Conservation (phyloP, 2,888 invertebrate species). For the Ramazzottius varieornatus region DNA sequence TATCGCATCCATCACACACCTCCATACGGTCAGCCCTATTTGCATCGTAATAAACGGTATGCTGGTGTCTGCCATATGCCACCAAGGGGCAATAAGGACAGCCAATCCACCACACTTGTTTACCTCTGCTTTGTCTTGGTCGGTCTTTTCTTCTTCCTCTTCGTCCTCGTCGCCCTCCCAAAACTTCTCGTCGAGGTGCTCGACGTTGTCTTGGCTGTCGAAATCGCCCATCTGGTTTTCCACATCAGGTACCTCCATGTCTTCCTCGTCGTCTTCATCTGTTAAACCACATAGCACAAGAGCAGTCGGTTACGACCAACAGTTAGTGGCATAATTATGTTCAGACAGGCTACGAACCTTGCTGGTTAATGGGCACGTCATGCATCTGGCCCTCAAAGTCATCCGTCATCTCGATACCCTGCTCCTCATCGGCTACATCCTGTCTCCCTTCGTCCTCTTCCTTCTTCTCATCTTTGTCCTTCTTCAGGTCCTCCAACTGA, state of each 20-base stretch:
- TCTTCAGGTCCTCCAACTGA: constrained; percentile 48
- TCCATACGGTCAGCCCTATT: too few species aligned
- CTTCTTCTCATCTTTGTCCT: constrained; percentile 39
- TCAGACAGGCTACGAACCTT: constrained; percentile 12
- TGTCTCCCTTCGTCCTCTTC: constrained; percentile 17
- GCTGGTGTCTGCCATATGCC: too few species aligned
- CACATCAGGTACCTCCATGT: constrained; percentile 45
- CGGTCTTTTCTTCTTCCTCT: constrained; percentile 29
- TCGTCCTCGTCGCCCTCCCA: constrained; percentile 23
- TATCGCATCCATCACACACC: too few species aligned
- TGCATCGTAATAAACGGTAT: too few species aligned
- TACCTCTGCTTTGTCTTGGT: constrained; percentile 8
- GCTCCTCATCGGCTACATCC: constrained; percentile 41
- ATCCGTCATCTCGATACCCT: constrained; percentile 81
- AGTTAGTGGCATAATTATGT: neutral
- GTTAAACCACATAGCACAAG: constrained; percentile 11
- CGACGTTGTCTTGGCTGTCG: constrained; percentile 19
- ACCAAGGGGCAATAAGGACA: too few species aligned
- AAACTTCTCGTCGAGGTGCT: constrained; percentile 25
- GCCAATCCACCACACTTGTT: too few species aligned
- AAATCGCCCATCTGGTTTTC: constrained; percentile 94
- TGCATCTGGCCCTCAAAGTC: constrained; percentile 71
- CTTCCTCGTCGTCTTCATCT: constrained; percentile 31
- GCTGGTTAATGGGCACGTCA: constrained; percentile 40
- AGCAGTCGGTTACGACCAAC: constrained; percentile 2